Evolutionary conservation across 2,888 invertebrate species (phyloP).

Genomic region (Caenorhabditis auriculariae): DNA sequence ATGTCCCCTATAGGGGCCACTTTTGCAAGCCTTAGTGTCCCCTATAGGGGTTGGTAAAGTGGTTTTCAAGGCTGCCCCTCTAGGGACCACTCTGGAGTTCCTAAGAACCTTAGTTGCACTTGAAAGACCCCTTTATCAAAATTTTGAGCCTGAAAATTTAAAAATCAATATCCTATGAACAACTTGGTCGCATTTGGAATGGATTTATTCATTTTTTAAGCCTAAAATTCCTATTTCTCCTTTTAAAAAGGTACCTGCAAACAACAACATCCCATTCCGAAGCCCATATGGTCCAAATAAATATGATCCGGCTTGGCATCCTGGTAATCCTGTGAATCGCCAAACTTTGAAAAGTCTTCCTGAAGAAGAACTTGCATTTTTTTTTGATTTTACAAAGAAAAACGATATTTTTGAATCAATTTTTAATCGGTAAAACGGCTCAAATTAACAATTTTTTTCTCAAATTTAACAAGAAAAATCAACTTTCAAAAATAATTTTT

Average conservation of each 20-base stretch:
- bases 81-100: no score
- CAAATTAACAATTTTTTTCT: not conserved
- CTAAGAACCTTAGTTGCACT: not conserved
- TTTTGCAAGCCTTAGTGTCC: no score
- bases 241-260: constrained; percentile 73
- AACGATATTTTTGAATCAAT: no score
- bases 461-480: not conserved
- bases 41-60: no score
- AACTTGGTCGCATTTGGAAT: no score
- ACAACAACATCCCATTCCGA: constrained; percentile 86
- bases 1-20: no score
- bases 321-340: constrained; percentile 66
- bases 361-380: constrained; percentile 63
- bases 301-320: constrained; percentile 83
- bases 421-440: not conserved
- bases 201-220: no score
- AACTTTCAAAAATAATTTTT: not conserved
- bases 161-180: no score
- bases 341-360: constrained; percentile 71
- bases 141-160: no score
- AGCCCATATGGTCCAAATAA: constrained; percentile 96
- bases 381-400: not conserved
- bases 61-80: no score
- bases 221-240: no score
- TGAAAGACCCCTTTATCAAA: not conserved